Evolutionary conservation across 2,888 invertebrate genomes (phyloP).

Genomic region (Trissonchulus sp.): DNA sequence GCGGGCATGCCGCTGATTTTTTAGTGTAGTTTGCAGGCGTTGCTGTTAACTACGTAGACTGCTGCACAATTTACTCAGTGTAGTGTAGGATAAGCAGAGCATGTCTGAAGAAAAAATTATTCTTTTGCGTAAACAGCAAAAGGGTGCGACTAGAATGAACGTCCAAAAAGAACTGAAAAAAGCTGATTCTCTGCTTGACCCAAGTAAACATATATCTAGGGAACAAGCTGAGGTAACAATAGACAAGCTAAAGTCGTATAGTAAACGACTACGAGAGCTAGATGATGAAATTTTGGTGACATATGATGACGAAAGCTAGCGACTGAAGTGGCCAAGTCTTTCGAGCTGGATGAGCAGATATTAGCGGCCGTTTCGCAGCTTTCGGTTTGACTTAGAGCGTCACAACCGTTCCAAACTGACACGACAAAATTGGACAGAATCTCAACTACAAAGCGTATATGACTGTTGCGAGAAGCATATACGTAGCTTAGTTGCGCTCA

Average conservation of each 20-base stretch:
- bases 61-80: too few species aligned
- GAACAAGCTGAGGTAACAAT: not conserved
- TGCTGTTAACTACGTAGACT: too few species aligned
- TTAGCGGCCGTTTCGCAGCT: not conserved
- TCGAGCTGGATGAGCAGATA: conserved; percentile 3
- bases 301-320: conserved; percentile 10
- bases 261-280: not conserved
- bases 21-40: too few species aligned
- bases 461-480: conserved; percentile 20
- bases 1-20: too few species aligned
- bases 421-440: too few species aligned
- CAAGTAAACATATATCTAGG: too few species aligned
- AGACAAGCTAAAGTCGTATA: conserved; percentile 16
- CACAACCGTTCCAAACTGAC: too few species aligned
- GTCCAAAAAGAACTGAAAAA: too few species aligned
- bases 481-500: conserved; percentile 7
- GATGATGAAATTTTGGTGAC: conserved; percentile 9
- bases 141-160: too few species aligned
- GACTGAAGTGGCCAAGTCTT: not conserved
- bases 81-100: too few species aligned
- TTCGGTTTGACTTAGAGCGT: too few species aligned
- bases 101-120: not conserved
- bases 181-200: too few species aligned
- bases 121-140: conserved; percentile 18
- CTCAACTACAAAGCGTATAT: conserved; percentile 6